Conservation (phyloP, 2,113 vertebrate genomes). For the Lynx canadensis region DNA sequence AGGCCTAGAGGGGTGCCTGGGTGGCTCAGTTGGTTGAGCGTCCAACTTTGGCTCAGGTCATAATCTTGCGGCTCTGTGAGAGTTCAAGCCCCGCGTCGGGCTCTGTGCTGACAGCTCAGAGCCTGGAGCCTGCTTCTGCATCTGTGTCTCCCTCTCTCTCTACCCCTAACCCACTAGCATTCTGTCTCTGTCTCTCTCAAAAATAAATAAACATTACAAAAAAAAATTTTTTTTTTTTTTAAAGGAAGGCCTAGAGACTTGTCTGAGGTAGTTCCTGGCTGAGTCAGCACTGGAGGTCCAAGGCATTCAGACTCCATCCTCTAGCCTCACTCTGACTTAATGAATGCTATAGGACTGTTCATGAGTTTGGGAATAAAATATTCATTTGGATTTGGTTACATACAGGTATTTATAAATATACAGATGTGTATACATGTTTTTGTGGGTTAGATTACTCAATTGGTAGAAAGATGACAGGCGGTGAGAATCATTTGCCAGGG, state of each 20-base stretch:
- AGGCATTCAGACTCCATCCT: neutral
- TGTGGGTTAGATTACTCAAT: neutral
- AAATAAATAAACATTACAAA: too few relatives aligned
- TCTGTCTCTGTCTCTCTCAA: too few relatives aligned
- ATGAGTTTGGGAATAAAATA: neutral
- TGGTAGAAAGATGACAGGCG: neutral
- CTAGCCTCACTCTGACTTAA: neutral
- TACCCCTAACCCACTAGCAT: too few relatives aligned
- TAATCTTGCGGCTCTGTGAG: too few relatives aligned
- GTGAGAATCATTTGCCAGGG: neutral
- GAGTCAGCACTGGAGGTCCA: neutral
- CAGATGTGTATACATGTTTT: neutral
- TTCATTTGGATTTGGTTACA: neutral
- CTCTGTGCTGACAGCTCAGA: too few relatives aligned
- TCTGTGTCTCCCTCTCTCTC: too few relatives aligned
- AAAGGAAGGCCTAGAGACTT: neutral
- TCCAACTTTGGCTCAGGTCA: too few relatives aligned
- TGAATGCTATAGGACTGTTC: neutral
- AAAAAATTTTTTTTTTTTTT: too few relatives aligned
- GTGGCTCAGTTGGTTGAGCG: too few relatives aligned
- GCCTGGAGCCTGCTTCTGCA: too few relatives aligned
- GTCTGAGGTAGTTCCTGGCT: neutral
- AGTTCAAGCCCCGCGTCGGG: too few relatives aligned
- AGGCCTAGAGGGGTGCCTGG: neutral
- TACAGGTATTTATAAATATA: neutral